Evolutionary conservation across 2,888 invertebrate genomes (phyloP).

Genomic region (Allacma fusca): DNA sequence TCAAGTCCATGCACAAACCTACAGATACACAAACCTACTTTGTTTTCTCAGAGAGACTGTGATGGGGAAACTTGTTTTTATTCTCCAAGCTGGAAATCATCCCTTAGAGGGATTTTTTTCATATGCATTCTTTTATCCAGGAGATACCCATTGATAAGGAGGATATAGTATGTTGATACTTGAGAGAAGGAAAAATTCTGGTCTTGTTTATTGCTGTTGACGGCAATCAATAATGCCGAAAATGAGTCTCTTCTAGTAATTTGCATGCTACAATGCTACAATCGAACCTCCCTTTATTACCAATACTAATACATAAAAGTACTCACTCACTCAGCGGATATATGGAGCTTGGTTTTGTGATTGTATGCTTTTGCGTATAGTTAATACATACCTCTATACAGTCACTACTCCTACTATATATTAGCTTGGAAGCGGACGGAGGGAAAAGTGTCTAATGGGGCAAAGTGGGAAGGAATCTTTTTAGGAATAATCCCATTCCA

Average conservation of each 20-base stretch:
- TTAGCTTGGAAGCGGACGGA: too few species aligned
- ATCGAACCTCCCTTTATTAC: neutral
- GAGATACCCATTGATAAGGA: neutral
- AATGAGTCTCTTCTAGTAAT: neutral
- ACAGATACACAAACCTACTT: neutral
- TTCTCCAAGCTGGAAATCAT: constrained; percentile 12
- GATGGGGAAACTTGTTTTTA: constrained; percentile 34
- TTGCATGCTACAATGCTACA: neutral
- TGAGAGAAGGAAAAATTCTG: neutral
- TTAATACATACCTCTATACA: too few species aligned
- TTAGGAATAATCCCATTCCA: too few species aligned
- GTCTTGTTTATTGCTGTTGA: neutral
- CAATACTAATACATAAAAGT: too few species aligned
- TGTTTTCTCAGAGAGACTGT: neutral
- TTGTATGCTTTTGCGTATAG: too few species aligned
- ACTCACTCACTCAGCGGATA: too few species aligned
- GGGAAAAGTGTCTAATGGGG: too few species aligned
- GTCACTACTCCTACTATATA: too few species aligned
- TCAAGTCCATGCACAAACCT: neutral
- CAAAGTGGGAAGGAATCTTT: too few species aligned
- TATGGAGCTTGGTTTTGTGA: too few species aligned
- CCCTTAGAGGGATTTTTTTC: constrained; percentile 5
- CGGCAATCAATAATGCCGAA: constrained; percentile 7
- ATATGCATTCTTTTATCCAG: constrained; percentile 9
- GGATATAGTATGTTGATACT: neutral